phyloP scores from a whole-genome alignment of 2,797 vertebrate species.

The Botia almorhae region DNA sequence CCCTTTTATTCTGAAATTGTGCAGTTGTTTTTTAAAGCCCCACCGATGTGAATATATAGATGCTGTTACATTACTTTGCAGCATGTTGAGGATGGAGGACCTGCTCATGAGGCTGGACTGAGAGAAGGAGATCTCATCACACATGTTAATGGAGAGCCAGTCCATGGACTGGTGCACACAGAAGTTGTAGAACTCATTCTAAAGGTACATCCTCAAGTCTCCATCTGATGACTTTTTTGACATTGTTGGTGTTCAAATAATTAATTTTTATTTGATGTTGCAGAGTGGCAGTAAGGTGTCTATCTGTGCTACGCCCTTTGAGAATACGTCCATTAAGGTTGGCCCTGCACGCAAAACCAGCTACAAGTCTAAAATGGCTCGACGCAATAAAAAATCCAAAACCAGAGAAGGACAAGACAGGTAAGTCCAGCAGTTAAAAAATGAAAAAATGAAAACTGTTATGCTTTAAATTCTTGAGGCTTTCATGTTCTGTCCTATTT shows the following conservation, averaged over 20 bases:
- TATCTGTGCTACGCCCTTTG: conserved; percentile 92
- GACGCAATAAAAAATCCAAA: conserved; percentile 91
- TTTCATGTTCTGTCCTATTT: not conserved
- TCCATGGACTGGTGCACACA: conserved; percentile 94
- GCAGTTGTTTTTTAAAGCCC: not conserved
- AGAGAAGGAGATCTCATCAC: conserved; percentile 95
- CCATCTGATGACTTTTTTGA: not conserved
- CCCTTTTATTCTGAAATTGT: not conserved
- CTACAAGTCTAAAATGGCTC: conserved; percentile 94
- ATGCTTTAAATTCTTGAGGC: not conserved
- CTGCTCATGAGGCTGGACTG: conserved; percentile 90
- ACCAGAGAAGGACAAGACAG: conserved; percentile 93
- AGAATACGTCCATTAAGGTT: conserved; percentile 96
- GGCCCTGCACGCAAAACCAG: conserved; percentile 91
- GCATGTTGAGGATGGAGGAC: conserved; percentile 92
- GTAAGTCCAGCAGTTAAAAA: conserved; percentile 71
- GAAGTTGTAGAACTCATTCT: conserved; percentile 97
- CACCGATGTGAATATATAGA: not conserved
- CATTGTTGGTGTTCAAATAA: not conserved
- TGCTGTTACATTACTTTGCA: conserved; percentile 61
- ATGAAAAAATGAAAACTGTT: no score
- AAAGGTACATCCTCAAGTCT: conserved; percentile 78
- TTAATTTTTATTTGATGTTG: conserved; percentile 49
- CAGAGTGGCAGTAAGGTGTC: conserved; percentile 95
- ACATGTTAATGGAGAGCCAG: conserved; percentile 92